These are phyloP conservation scores for Aptenodytes patagonicus DNA, from an alignment of 2,113 vertebrate species.

Conservation along the genomic window DNA sequence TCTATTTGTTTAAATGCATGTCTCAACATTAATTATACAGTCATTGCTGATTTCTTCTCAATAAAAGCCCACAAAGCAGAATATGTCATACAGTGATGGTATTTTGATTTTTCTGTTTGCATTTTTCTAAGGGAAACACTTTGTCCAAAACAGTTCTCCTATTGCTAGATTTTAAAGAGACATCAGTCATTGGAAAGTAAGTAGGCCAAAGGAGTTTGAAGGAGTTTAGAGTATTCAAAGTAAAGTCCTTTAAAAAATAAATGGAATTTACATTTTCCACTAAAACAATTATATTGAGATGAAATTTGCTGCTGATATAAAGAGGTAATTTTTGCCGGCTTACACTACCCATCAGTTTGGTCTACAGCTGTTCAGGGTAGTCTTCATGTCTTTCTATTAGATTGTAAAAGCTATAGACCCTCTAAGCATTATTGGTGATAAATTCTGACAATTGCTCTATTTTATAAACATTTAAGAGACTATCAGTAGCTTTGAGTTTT, in stretches of 20 bases:
- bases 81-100: background rate
- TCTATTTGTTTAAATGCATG: background rate
- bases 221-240: background rate
- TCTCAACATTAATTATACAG: background rate
- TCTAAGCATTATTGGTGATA: background rate
- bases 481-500: background rate
- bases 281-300: background rate
- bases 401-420: background rate
- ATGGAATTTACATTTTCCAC: background rate
- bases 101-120: conserved; percentile 1
- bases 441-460: background rate
- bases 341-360: background rate
- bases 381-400: background rate
- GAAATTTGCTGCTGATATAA: background rate
- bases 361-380: background rate
- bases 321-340: background rate
- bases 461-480: background rate
- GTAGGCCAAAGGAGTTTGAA: background rate
- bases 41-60: background rate
- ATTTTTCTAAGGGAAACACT: background rate
- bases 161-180: background rate
- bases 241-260: background rate
- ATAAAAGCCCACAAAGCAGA: background rate
- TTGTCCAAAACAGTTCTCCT: background rate
- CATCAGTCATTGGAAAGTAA: background rate